phyloP scores from a whole-genome alignment of 1,140 invertebrate species.

The Drosophila guanche region DNA sequence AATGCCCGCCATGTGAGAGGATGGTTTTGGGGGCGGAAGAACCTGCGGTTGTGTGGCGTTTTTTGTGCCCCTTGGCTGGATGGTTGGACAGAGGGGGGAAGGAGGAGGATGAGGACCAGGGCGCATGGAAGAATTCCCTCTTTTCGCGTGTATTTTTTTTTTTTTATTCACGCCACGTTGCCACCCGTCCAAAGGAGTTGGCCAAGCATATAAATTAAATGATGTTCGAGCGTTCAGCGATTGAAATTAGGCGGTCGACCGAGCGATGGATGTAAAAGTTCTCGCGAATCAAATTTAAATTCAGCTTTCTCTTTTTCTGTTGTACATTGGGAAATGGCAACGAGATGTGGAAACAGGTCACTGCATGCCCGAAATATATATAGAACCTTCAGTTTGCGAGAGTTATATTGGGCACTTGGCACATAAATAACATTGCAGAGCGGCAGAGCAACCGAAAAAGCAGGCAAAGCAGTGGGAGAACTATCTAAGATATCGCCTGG shows the following conservation, averaged over 20 bases:
- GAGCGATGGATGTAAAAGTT: constrained; percentile 32
- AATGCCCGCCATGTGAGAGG: constrained; percentile 53
- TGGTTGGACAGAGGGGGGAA: background rate
- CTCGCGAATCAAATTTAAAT: constrained; percentile 46
- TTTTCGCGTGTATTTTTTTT: constrained; percentile 21
- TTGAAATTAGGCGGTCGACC: constrained; percentile 64
- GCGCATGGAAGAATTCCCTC: constrained; percentile 38
- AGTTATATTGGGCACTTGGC: constrained; percentile 6
- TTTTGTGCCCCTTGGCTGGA: constrained; percentile 23
- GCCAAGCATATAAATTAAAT: constrained; percentile 78
- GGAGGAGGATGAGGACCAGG: background rate
- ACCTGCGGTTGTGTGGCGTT: constrained; percentile 48
- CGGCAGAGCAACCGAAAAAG: constrained; percentile 4
- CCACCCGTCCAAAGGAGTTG: constrained; percentile 62
- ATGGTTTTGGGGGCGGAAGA: constrained; percentile 16
- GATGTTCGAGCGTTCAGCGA: constrained; percentile 60
- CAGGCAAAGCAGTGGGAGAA: constrained; percentile 10
- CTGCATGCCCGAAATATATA: constrained; percentile 18
- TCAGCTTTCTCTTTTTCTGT: constrained; percentile 9
- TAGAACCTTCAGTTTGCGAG: background rate
- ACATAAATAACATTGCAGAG: constrained; percentile 48
- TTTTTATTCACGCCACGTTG: constrained; percentile 38
- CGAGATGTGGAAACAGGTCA: constrained; percentile 27
- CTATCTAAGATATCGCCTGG: constrained; percentile 13
- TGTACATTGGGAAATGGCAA: no score